Evolutionary conservation across 2,113 vertebrate genomes (phyloP).

Genomic region (Rhagologus leucostigma): DNA sequence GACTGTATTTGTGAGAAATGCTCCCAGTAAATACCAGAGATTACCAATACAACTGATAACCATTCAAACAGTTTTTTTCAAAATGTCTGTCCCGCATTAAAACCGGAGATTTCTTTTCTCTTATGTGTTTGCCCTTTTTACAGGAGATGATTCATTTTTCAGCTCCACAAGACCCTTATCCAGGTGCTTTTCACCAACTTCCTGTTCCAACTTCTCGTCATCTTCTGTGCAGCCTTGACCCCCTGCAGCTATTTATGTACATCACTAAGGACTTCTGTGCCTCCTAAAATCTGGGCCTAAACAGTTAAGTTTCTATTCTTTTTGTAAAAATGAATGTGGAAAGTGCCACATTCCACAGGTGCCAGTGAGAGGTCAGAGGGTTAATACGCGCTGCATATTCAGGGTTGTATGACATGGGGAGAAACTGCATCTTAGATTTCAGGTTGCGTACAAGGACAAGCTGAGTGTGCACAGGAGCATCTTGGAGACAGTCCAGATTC

Average conservation of each 20-base stretch:
- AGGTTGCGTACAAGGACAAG: background rate
- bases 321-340: background rate
- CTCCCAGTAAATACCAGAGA: background rate
- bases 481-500: background rate
- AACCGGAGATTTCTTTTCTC: background rate
- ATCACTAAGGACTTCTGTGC: background rate
- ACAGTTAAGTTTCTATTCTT: background rate
- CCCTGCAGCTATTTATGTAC: background rate
- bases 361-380: background rate
- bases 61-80: background rate
- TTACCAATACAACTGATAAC: background rate
- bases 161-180: background rate
- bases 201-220: fast-evolving
- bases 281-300: background rate
- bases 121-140: background rate
- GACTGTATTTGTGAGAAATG: background rate
- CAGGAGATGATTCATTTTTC: background rate
- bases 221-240: background rate
- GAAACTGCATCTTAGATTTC: background rate
- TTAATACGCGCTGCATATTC: fast-evolving
- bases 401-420: background rate
- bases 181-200: background rate
- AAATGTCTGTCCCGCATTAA: background rate
- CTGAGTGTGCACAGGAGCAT: background rate
- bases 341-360: background rate